phyloP scores from a whole-genome alignment of 2,113 vertebrate species.

The Anser cygnoides region DNA sequence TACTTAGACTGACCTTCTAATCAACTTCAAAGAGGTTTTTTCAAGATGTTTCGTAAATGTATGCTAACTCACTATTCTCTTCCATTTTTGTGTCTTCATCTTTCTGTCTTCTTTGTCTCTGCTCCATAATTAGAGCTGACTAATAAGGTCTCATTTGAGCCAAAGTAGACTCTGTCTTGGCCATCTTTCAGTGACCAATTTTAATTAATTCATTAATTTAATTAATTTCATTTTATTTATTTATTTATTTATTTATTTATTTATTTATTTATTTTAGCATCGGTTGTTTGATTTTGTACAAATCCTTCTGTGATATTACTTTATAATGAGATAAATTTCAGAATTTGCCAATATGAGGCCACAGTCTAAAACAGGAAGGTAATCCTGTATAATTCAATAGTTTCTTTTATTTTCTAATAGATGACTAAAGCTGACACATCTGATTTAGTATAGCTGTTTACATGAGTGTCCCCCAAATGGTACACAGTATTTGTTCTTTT shows the following conservation, averaged over 20 bases:
- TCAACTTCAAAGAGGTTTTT: background rate
- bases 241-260: no score
- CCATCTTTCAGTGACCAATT: background rate
- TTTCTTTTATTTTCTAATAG: background rate
- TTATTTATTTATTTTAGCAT: background rate
- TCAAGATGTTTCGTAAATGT: background rate
- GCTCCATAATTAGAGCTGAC: background rate
- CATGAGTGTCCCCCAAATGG: background rate
- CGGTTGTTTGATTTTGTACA: background rate
- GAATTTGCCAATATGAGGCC: background rate
- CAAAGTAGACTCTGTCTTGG: background rate
- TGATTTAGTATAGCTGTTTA: background rate
- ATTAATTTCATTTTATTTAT: no score
- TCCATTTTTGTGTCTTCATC: background rate
- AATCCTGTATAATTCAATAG: background rate
- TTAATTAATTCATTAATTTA: no score
- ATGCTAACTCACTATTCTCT: background rate
- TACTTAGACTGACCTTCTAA: background rate
- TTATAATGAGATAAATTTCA: background rate
- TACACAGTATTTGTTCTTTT: background rate
- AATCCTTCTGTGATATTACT: background rate
- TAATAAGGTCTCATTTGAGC: background rate
- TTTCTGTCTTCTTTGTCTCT: background rate
- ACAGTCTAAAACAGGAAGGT: background rate
- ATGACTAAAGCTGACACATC: background rate